Base-by-base conservation (phyloP, 2,888 invertebrate species). In the Cosmorhoe ocellata region DNA sequence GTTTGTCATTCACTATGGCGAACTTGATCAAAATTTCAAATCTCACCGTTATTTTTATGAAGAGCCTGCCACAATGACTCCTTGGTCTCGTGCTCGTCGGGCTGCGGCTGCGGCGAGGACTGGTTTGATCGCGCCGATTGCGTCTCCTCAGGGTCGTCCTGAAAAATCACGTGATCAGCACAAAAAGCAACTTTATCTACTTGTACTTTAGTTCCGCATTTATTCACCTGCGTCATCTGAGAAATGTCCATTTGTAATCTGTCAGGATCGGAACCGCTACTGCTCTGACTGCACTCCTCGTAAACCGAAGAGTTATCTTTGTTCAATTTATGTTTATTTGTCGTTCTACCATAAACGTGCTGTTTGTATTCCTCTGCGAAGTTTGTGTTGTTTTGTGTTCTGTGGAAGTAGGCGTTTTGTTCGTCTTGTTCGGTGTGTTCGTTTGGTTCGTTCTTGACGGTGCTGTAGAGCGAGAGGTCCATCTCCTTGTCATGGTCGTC, bases 211-310 rank as follows among this genome's bases (percentile, higher is more conserved):
- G 27, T 37, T 37, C 52, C 10, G 9, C 26, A 33, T 34, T 33
- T n/a, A 40, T 13, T 62, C 44, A 89, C 89, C 87, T 90, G 90
- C 63, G 89, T 88, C 80, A 89, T 83, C 70, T 90, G 90, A 18
- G 90, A 90, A 62, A 93, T 93, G 76, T 94, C 94, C 80, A 95
- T 94, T 69, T 95, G 94, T 65, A 95, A 81, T 66, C 95, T 87
- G 64, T 94, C 94, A 1, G 94, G 94, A 84, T 95, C 95, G 0
- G 95, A 94, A 61, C 93, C 93, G 72, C 93, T 93, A 75, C 94
- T 94, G 75, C 92, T 94, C 59, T 92, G 91, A 67, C 92, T 93
- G 70, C 91, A 92, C 34, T 92, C 92, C 59, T 91, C 91, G 56
- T 89, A 92, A 46, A 89, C 89, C 24, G 90, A 86, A 42, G 90